These are phyloP conservation scores for Aquatica leii DNA, from an alignment of 2,888 invertebrate genomes.

Conservation along the genomic window DNA sequence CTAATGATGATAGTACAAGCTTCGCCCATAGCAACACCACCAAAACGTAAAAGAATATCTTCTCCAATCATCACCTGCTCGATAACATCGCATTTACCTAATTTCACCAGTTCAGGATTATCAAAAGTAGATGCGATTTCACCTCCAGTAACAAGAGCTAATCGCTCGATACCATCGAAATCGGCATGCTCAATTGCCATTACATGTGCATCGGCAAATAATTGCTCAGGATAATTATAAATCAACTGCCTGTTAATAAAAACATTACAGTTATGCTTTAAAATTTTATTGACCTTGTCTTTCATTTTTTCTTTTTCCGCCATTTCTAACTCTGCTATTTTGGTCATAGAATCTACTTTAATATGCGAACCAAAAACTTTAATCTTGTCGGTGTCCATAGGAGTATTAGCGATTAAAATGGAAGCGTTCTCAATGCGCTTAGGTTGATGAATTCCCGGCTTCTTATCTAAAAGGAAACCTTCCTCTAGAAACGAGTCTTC, in stretches of 20 bases:
- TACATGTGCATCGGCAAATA: conserved; percentile 97
- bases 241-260: conserved; percentile 99
- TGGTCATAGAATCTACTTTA: conserved; percentile 89
- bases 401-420: conserved; percentile 98
- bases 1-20: conserved; percentile 97
- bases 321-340: conserved; percentile 96
- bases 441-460: conserved; percentile 97
- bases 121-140: conserved; percentile 99
- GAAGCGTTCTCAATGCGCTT: conserved; percentile 94
- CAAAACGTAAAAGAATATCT: conserved; percentile 92
- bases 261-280: conserved; percentile 94
- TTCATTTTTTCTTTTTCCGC: conserved; percentile 99
- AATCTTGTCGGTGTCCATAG: conserved; percentile 99
- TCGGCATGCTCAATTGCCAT: conserved; percentile 99
- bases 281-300: conserved; percentile 96
- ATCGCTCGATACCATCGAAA: conserved; percentile 97
- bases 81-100: conserved; percentile 94
- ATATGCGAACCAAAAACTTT: conserved; percentile 98
- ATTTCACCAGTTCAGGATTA: conserved; percentile 86
- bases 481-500: conserved; percentile 96
- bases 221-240: conserved; percentile 99
- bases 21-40: conserved; percentile 93
- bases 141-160: conserved; percentile 96
- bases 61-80: conserved; percentile 99
- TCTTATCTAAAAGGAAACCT: conserved; percentile 95